Evolutionary conservation across 2,888 invertebrate genomes (phyloP).

Genomic region (Torymus aiolomorphi): DNA sequence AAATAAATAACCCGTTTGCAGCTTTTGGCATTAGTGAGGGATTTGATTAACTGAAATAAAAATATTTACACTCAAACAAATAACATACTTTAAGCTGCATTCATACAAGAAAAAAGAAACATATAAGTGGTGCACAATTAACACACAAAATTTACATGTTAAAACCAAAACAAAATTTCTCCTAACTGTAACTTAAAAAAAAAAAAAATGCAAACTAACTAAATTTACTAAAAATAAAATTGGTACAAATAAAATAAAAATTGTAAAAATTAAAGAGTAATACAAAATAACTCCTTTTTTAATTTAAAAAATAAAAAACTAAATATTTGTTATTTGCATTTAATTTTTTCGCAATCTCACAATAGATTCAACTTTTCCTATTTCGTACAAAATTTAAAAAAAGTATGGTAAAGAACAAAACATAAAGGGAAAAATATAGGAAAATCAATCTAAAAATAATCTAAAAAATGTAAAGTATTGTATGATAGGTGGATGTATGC

Average conservation of each 20-base stretch:
- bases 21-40: slow-evolving; percentile 41
- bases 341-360: slow-evolving; percentile 8
- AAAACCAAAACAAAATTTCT: slow-evolving; percentile 31
- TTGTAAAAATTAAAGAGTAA: slow-evolving; percentile 1
- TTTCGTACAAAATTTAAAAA: background rate
- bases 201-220: slow-evolving; percentile 22
- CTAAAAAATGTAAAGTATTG: slow-evolving; percentile 49
- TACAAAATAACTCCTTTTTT: no score
- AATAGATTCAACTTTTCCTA: background rate
- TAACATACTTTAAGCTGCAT: slow-evolving; percentile 59
- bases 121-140: slow-evolving; percentile 62
- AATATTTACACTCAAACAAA: slow-evolving; percentile 45
- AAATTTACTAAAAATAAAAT: background rate
- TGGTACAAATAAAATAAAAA: slow-evolving; percentile 16
- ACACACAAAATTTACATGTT: slow-evolving; percentile 40
- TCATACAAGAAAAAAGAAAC: slow-evolving; percentile 60
- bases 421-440: slow-evolving; percentile 21
- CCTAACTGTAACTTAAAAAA: slow-evolving; percentile 24
- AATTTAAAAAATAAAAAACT: background rate
- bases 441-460: slow-evolving; percentile 14
- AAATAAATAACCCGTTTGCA: slow-evolving; percentile 35
- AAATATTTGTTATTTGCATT: slow-evolving; percentile 1
- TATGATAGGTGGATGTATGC: slow-evolving; percentile 61
- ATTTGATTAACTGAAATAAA: slow-evolving; percentile 23
- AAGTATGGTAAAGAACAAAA: slow-evolving; percentile 5